Evolutionary conservation across 2,113 vertebrate genomes (phyloP).

Genomic region (Chamaea fasciata): DNA sequence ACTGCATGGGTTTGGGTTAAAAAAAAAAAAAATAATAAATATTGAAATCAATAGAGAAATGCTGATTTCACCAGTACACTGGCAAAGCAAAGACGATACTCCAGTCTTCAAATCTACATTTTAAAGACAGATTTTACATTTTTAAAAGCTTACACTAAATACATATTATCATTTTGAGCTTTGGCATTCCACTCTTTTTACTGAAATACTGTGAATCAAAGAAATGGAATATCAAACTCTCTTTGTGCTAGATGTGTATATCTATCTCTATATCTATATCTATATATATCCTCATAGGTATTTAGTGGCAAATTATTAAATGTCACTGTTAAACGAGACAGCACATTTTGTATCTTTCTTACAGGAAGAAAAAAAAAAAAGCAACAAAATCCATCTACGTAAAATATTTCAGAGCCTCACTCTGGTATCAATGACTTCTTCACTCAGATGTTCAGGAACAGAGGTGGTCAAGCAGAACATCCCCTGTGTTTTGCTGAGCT

Average conservation of each 20-base stretch:
- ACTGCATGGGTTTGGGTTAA: background rate
- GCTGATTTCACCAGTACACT: background rate
- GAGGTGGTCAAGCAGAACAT: background rate
- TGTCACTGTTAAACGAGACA: constrained; percentile 37
- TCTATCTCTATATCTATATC: too few relatives aligned
- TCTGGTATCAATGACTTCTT: background rate
- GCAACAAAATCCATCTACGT: background rate
- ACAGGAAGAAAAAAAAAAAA: background rate
- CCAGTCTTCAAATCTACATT: background rate
- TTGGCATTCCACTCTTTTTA: background rate
- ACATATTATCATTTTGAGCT: background rate
- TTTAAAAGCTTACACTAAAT: background rate
- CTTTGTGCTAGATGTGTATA: background rate
- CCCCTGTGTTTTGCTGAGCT: background rate
- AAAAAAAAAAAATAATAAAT: background rate
- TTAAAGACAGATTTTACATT: background rate
- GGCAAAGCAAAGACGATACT: background rate
- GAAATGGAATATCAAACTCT: background rate
- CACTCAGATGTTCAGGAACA: background rate
- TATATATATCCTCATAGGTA: background rate
- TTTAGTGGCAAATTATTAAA: constrained; percentile 50
- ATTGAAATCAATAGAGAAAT: background rate
- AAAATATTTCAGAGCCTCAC: background rate
- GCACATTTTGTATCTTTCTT: background rate
- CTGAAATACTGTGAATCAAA: background rate